Conservation (phyloP, 1,140 invertebrate genomes). For the Philopotamus ludificatus region DNA sequence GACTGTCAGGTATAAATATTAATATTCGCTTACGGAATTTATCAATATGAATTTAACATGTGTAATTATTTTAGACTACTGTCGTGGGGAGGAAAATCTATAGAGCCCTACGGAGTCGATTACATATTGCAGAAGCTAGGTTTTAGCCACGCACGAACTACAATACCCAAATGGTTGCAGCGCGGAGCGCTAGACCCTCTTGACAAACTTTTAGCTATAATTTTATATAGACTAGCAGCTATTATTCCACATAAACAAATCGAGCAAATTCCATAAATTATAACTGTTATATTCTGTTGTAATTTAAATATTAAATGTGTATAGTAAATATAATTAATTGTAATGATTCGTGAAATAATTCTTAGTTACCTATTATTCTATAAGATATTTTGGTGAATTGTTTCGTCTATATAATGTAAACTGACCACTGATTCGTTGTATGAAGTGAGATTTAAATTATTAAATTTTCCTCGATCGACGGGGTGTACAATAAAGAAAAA, state of each 20-base stretch:
- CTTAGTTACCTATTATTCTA: no score
- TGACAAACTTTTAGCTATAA: slow-evolving; percentile 78
- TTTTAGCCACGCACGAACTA: slow-evolving; percentile 93
- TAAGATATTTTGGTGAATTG: no score
- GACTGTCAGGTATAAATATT: slow-evolving; percentile 75
- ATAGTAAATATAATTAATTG: not conserved
- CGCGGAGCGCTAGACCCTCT: slow-evolving; percentile 95
- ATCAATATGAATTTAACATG: not conserved
- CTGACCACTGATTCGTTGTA: no score
- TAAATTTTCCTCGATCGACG: no score
- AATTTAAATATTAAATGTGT: no score
- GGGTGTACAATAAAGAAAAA: no score
- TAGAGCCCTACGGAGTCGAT: slow-evolving; percentile 96
- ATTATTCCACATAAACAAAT: slow-evolving; percentile 51
- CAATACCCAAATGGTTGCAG: slow-evolving; percentile 99
- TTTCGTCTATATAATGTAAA: no score
- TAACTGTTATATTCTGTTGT: no score
- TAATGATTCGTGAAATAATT: not conserved
- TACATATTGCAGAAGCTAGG: slow-evolving; percentile 96
- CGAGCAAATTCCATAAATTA: no score
- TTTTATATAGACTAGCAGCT: slow-evolving; percentile 66
- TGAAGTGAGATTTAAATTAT: no score
- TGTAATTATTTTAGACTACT: slow-evolving; percentile 62
- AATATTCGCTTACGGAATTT: not conserved
- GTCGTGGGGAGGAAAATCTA: slow-evolving; percentile 94